Evolutionary conservation across 2,797 vertebrate genomes (phyloP).

Genomic region (Eulemur coronatus): DNA sequence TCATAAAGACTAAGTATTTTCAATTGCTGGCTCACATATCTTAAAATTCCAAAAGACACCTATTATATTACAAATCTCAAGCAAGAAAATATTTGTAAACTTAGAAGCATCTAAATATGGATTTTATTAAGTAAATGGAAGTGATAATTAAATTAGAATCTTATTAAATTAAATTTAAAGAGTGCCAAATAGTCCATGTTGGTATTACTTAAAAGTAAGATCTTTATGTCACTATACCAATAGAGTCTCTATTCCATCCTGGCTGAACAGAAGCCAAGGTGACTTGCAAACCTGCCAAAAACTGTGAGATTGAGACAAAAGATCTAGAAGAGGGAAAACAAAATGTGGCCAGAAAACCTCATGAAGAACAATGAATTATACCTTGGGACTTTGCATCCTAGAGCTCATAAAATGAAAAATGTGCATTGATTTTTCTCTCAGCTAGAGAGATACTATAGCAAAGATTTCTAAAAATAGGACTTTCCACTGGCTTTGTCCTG

Average conservation of each 20-base stretch:
- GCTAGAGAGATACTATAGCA: neutral
- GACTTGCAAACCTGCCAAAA: neutral
- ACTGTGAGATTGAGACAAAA: neutral
- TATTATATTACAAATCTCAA: neutral
- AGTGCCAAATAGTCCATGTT: neutral
- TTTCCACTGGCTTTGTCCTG: neutral
- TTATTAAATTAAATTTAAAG: neutral
- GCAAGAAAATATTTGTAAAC: neutral
- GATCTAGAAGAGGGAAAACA: neutral
- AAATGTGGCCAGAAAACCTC: neutral
- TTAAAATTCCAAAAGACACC: neutral
- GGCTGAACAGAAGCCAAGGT: neutral
- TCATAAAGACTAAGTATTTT: neutral
- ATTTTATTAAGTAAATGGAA: neutral
- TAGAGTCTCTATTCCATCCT: neutral
- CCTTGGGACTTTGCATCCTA: neutral
- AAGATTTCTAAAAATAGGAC: neutral
- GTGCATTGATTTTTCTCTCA: slow-evolving; percentile 49
- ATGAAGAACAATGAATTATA: neutral
- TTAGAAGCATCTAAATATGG: neutral
- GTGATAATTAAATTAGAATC: neutral
- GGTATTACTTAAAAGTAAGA: neutral
- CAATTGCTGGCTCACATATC: neutral
- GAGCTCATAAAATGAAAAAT: slow-evolving; percentile 18
- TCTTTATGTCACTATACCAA: neutral